A percentile compares a stretch with the other conserved stretches of the same genome.
These are phyloP conservation scores for Apistogramma diplotaenia DNA, from an alignment of 2,113 vertebrate species.

Conservation along the genomic window DNA sequence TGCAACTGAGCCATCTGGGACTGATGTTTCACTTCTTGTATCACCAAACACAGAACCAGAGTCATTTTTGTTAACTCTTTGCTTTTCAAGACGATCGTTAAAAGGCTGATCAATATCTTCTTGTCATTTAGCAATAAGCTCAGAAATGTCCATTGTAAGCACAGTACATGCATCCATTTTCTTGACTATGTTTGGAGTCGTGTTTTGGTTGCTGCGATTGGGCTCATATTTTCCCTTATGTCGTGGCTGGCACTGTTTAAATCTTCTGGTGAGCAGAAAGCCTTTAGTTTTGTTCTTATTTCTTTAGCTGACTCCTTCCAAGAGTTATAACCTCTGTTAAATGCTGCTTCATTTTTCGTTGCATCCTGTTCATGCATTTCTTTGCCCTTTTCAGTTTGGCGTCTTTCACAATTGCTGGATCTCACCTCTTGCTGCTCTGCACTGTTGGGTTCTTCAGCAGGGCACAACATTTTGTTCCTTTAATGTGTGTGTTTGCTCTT, in stretches of 20 bases:
- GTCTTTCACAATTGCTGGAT: not conserved
- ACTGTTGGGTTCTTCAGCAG: not conserved
- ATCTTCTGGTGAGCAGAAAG: not conserved
- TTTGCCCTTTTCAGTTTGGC: not conserved
- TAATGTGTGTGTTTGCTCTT: not conserved
- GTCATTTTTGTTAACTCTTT: not conserved
- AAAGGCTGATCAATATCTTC: not conserved
- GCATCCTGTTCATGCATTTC: not conserved
- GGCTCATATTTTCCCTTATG: not conserved
- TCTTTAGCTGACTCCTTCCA: not conserved
- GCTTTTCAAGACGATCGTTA: not conserved
- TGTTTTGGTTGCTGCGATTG: not conserved
- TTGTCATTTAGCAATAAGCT: not conserved
- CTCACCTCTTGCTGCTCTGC: not conserved
- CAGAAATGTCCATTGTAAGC: not conserved
- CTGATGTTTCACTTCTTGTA: not conserved
- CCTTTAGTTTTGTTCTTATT: not conserved
- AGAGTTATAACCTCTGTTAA: not conserved
- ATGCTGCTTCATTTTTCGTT: not conserved
- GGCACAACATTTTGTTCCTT: not conserved
- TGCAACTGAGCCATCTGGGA: fast-evolving
- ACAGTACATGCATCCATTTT: not conserved
- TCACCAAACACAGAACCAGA: not conserved
- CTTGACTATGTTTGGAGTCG: not conserved
- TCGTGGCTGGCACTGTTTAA: not conserved